Base-by-base conservation (phyloP, 2,113 vertebrate species). In the Brienomyrus longianalis region DNA sequence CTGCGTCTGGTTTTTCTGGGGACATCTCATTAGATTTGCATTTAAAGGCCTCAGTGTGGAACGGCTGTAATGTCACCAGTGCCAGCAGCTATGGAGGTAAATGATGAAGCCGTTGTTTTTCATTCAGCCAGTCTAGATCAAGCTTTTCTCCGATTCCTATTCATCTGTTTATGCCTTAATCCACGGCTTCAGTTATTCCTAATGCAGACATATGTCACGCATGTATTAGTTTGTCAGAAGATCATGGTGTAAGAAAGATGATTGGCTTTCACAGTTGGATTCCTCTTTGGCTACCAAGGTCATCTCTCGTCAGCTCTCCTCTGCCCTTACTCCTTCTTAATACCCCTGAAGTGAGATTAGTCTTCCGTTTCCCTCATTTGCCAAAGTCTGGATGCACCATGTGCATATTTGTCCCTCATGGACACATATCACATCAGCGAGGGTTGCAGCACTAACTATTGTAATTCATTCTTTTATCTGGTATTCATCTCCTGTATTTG, bases 11-110 rank as follows among this genome's bases (percentile, higher is more conserved):
- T 11, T 15, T 39, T 17, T 23, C 35, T 13, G 10, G 39, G 17
- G 56, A 11, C 56, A 66, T 47, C 59, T 88, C 21, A n/a, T 23
- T 77, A 47, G 62, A 88, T 88, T 84, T 89, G 35, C 77, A 59
- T 56, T 80, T 54, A 74, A 51, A 47, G 47, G 43, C 21, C 88
- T 88, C 59, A 17, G 47, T 77, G 1, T 51, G 43, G 15, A 54
- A 19, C 2, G 15, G 47, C 51, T 35, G 52, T 89, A 43, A 43
- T 43, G 39, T 83, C 74, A 23, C 48, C 8, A 77, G n/a, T 7
- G 9, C n/a, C 62, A 70, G 47, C 66, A 77, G 23, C 21, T 47
- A 35, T 0, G 56, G 35, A 62, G 56, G 43, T 48, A 23, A 66
- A 35, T 9, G 23, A 43, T 66, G 23, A 45, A 80, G 66, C 59